Evolutionary conservation across 1,140 invertebrate genomes (phyloP).

Genomic region (Drosophila triauraria): DNA sequence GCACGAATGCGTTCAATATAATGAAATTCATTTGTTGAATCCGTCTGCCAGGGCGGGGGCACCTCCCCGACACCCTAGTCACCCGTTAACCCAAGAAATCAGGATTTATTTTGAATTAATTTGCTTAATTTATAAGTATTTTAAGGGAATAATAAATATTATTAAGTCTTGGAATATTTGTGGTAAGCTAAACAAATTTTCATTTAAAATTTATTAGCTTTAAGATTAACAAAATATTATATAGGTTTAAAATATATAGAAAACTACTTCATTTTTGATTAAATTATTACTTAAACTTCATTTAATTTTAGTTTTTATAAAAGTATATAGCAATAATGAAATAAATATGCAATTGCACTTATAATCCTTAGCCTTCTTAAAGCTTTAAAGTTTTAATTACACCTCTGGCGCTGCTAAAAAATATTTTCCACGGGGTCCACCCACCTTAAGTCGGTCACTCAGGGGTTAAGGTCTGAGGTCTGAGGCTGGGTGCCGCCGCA

Average conservation of each 20-base stretch:
- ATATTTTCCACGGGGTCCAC: neutral
- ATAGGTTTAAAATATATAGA: too few species aligned
- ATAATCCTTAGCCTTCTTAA: too few species aligned
- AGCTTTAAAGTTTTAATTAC: neutral
- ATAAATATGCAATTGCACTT: too few species aligned
- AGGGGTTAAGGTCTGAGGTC: constrained; percentile 33
- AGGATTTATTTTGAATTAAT: neutral
- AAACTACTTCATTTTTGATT: too few species aligned
- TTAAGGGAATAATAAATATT: too few species aligned
- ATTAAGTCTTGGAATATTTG: neutral
- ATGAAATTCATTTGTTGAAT: constrained; percentile 80
- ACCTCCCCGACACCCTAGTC: neutral
- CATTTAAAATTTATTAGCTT: too few species aligned
- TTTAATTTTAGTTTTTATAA: too few species aligned
- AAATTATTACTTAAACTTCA: neutral
- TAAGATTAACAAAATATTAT: too few species aligned
- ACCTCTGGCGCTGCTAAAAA: neutral
- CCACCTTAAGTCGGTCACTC: constrained; percentile 12
- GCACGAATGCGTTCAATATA: constrained; percentile 82
- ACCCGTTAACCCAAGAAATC: constrained; percentile 9
- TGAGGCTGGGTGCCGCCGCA: constrained; percentile 20
- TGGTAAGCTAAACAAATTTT: too few species aligned
- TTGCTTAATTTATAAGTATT: too few species aligned
- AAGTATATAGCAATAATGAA: too few species aligned
- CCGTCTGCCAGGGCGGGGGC: constrained; percentile 33